phyloP scores from a whole-genome alignment of 2,113 vertebrate species.

The Pica pica region DNA sequence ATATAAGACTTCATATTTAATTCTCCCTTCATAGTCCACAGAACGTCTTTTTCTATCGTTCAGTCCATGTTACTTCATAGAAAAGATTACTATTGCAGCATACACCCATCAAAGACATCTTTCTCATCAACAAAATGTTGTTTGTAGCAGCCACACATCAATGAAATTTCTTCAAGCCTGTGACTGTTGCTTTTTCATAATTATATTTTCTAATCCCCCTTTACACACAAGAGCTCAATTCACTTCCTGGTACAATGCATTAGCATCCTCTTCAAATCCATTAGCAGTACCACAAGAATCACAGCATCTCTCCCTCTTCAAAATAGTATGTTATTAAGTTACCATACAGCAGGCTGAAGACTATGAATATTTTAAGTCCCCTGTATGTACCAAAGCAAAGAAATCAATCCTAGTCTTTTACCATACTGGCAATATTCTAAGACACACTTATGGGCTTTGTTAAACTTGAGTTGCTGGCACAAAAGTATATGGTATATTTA shows the following conservation, averaged over 20 bases:
- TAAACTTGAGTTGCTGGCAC: neutral
- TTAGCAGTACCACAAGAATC: constrained; percentile 76
- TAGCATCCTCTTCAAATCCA: constrained; percentile 83
- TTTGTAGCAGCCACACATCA: constrained; percentile 71
- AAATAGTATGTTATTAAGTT: constrained; percentile 74
- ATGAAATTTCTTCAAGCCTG: constrained; percentile 70
- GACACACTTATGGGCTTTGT: neutral
- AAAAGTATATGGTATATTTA: neutral
- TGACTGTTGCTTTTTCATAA: constrained; percentile 69
- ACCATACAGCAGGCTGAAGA: constrained; percentile 48
- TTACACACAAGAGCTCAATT: constrained; percentile 74
- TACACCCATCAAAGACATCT: constrained; percentile 60
- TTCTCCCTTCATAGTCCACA: constrained; percentile 64
- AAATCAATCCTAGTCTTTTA: constrained; percentile 43
- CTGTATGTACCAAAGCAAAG: constrained; percentile 36
- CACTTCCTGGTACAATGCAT: constrained; percentile 74
- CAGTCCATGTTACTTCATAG: constrained; percentile 48
- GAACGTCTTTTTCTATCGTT: constrained; percentile 55
- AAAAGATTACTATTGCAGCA: constrained; percentile 56
- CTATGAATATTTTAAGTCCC: constrained; percentile 73
- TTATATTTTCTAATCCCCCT: constrained; percentile 79
- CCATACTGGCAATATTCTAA: neutral
- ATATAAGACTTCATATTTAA: constrained; percentile 57
- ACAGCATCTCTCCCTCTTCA: constrained; percentile 68
- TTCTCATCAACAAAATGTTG: constrained; percentile 67